phyloP scores from a whole-genome alignment of 2,888 invertebrate species.

The Galerucella calmariensis region DNA sequence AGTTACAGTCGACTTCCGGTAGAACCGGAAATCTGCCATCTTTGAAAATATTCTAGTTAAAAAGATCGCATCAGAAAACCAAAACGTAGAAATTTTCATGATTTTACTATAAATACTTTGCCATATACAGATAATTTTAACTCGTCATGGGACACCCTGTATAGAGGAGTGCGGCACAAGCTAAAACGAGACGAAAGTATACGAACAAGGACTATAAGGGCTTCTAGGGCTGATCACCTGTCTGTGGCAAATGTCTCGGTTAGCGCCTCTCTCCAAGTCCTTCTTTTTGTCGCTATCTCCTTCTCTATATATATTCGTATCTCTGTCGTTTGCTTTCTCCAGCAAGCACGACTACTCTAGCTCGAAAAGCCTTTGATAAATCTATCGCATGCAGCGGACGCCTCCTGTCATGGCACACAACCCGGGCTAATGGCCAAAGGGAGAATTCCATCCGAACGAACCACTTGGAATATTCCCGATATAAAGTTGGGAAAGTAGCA shows the following conservation, averaged over 20 bases:
- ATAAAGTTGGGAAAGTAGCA: constrained; percentile 5
- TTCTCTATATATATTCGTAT: neutral
- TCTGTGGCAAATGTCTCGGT: constrained; percentile 64
- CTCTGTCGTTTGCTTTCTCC: constrained; percentile 13
- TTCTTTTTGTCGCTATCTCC: constrained; percentile 16
- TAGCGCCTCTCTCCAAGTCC: constrained; percentile 56
- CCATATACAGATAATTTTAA: too few species aligned
- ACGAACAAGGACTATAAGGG: constrained; percentile 41
- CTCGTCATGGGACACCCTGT: neutral
- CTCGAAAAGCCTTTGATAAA: constrained; percentile 57
- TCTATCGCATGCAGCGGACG: constrained; percentile 52
- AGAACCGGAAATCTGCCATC: too few species aligned
- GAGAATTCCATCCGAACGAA: constrained; percentile 31
- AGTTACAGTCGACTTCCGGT: too few species aligned
- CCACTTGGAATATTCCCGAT: constrained; percentile 4
- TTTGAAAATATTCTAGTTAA: too few species aligned
- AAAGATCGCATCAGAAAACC: too few species aligned
- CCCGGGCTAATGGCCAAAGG: constrained; percentile 36
- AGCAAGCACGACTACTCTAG: constrained; percentile 47
- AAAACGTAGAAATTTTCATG: too few species aligned
- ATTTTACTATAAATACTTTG: too few species aligned
- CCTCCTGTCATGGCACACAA: constrained; percentile 40
- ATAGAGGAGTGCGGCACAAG: constrained; percentile 23
- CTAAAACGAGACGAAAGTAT: constrained; percentile 20
- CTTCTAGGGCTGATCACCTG: constrained; percentile 60